A percentile compares a stretch with the other conserved stretches of the same genome.
phyloP scores from a whole-genome alignment of 2,797 vertebrate species.

The Squalus acanthias region DNA sequence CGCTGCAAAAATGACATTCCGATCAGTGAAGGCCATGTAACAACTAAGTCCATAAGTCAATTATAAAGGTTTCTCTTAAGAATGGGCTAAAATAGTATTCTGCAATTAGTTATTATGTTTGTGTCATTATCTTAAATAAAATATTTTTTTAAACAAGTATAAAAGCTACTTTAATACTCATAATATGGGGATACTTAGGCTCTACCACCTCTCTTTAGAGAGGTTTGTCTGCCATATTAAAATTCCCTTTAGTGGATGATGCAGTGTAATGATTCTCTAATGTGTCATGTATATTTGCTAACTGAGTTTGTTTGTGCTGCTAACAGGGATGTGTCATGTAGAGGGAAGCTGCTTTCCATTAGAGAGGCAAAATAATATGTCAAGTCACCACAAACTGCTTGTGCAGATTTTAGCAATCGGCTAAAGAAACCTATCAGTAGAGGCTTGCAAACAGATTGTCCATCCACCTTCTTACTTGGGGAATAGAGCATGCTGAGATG shows the following conservation, averaged over 20 bases:
- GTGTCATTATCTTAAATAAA: not conserved
- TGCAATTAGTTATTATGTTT: not conserved
- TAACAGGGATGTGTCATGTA: not conserved
- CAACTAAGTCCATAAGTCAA: not conserved
- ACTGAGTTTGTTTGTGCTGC: not conserved
- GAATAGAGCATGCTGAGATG: too few species aligned
- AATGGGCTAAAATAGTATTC: not conserved
- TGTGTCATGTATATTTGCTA: not conserved
- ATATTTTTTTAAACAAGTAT: not conserved
- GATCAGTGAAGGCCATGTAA: too few species aligned
- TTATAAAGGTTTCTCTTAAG: not conserved
- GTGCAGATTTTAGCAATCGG: too few species aligned
- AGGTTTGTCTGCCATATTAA: not conserved
- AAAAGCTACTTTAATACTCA: not conserved
- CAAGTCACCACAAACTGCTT: not conserved
- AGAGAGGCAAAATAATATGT: not conserved
- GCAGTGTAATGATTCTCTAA: not conserved
- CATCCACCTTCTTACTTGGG: too few species aligned
- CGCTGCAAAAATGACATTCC: not conserved
- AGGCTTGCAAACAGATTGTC: too few species aligned
- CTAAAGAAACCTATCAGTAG: too few species aligned
- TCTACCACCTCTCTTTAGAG: not conserved
- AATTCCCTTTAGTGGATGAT: not conserved
- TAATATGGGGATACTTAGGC: not conserved
- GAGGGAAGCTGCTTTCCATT: not conserved